A percentile compares a stretch with the other conserved stretches of the same genome.
phyloP scores from a whole-genome alignment of 2,113 vertebrate species.

The Brienomyrus brachyistius region DNA sequence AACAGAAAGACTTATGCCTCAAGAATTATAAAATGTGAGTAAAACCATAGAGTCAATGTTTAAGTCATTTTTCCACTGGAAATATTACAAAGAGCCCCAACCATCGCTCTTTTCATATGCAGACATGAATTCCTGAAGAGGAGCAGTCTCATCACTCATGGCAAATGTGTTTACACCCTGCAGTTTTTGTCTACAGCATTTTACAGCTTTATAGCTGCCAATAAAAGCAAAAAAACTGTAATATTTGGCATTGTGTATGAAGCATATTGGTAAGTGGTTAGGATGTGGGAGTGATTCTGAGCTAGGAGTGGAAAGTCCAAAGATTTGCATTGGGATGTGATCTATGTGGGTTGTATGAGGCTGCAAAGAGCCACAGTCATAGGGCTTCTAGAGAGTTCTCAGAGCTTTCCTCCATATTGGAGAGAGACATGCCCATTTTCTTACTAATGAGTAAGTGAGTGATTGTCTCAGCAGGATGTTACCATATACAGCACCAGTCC shows the following conservation, averaged over 20 bases:
- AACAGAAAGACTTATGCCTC: neutral
- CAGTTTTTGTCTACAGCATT: neutral
- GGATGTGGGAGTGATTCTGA: conserved; percentile 13
- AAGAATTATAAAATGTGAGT: neutral
- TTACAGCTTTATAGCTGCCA: neutral
- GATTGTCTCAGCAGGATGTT: neutral
- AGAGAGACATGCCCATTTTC: neutral
- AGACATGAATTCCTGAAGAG: neutral
- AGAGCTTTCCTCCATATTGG: neutral
- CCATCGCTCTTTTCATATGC: neutral
- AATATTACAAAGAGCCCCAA: neutral
- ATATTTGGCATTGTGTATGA: neutral
- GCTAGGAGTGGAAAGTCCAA: neutral
- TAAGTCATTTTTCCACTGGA: neutral
- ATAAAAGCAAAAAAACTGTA: neutral
- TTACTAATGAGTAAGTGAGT: neutral
- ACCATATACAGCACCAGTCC: neutral
- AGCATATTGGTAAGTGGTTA: neutral
- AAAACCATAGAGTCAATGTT: neutral
- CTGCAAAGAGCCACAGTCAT: neutral
- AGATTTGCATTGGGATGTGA: neutral
- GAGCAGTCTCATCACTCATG: neutral
- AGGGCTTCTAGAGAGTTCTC: neutral
- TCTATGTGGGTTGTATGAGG: neutral
- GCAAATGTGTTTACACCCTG: neutral